Base-by-base conservation (phyloP, 2,888 invertebrate species). In the Seladonia tumulorum region DNA sequence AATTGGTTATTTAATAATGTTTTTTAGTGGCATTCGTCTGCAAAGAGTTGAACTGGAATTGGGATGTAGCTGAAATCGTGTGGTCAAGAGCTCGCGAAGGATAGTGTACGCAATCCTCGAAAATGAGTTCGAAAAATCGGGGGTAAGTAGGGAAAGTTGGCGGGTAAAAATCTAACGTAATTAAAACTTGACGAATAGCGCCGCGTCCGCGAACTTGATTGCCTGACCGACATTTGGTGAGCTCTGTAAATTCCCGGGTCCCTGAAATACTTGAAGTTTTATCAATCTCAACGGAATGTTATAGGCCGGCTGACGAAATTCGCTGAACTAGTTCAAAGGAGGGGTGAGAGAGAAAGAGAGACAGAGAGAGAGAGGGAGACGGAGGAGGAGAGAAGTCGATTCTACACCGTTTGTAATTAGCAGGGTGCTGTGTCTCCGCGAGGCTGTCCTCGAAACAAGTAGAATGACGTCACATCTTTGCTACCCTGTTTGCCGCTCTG, bases 381-480 rank as follows among this genome's bases (percentile, higher is more conserved):
- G 2, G 18, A 29, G 63, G 18, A 16, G 3, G 16, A 25, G 16
- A 18, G 81, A 75, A 63, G 57, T 74, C 71, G 82, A 83, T 81
- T 71, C 75, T 75, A 49, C 29, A 63, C 35, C 42, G 49, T 66
- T 29, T 25, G 42, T 85, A 85, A 85, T 85, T 85, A 85, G 78
- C 53, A 63, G 45, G 75, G 63, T 83, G 84, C 49, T 60, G 47
- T 70, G 29, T 63, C 75, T 76, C 76, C 72, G 53, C 53, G 18
- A 76, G 60, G 8, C 57, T n/a, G 81, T 18, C 72, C 29, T 42
- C 72, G 66, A 53, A 53, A n/a, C 25, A n/a, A 35, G 57, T 45
- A 42, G 71, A 68, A 82, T 68, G 83, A 83, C 83, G 76, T 83
- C 76, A 81, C 53, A 16, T 49, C 60, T 81, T 72, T 49, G 29